Evolutionary conservation across 1,140 invertebrate species (phyloP).

Genomic region (Caerostris extrusa): DNA sequence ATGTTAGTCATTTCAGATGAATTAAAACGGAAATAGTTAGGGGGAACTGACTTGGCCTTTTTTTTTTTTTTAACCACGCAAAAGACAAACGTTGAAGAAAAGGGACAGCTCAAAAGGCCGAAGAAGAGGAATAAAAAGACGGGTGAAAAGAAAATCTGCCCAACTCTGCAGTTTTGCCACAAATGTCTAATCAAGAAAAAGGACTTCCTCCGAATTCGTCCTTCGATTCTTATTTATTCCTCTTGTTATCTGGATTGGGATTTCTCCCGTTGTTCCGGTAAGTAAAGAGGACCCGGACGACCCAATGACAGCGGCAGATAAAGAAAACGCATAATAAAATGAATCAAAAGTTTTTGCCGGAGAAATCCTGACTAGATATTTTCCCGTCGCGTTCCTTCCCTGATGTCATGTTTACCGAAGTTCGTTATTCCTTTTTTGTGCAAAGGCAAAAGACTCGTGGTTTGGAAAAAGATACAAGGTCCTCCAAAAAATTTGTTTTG

Average conservation of each 20-base stretch:
- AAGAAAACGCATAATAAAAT: constrained; percentile 34
- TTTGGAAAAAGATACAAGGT: too few species aligned
- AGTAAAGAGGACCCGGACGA: not conserved
- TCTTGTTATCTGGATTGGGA: constrained; percentile 1
- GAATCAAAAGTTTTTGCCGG: not conserved
- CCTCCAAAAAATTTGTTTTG: too few species aligned
- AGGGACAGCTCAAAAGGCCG: not conserved
- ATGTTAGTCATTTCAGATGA: not conserved
- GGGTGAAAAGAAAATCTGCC: not conserved
- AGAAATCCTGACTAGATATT: not conserved
- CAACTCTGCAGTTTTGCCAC: constrained; percentile 24
- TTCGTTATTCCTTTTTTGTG: not conserved
- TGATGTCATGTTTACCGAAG: constrained; percentile 27
- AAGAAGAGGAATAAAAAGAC: not conserved
- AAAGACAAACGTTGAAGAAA: not conserved
- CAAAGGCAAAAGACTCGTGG: not conserved
- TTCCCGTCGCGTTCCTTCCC: not conserved
- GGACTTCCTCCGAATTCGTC: constrained; percentile 1
- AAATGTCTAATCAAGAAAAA: constrained; percentile 48
- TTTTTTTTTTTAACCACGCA: not conserved
- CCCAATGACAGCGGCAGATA: constrained; percentile 11
- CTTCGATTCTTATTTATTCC: constrained; percentile 54
- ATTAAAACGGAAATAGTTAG: too few species aligned
- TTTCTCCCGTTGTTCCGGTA: constrained; percentile 25
- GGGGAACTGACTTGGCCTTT: not conserved